These are phyloP conservation scores for Limnephilus lunatus DNA, from an alignment of 2,888 invertebrate species.

Conservation along the genomic window DNA sequence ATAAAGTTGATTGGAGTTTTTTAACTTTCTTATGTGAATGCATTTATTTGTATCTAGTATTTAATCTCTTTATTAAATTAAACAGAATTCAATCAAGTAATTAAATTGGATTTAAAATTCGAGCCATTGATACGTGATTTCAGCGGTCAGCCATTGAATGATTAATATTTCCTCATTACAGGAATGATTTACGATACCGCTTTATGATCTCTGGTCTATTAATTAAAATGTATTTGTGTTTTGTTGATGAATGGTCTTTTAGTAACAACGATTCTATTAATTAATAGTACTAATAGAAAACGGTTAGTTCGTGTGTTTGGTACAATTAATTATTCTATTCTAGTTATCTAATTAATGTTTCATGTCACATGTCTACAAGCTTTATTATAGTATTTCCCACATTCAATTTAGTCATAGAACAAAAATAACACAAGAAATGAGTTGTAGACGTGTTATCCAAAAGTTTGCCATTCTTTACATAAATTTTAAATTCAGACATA, in stretches of 20 bases:
- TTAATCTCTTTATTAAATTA: no score
- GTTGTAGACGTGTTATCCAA: no score
- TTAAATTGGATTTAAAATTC: background rate
- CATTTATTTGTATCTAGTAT: no score
- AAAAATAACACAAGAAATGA: no score
- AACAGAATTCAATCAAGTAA: background rate
- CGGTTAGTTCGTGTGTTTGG: background rate
- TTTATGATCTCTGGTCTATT: background rate
- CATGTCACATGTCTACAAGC: background rate
- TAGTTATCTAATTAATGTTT: background rate
- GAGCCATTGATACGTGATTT: background rate
- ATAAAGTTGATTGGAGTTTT: no score
- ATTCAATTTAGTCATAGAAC: no score
- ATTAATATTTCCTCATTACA: conserved; percentile 3
- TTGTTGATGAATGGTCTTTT: background rate
- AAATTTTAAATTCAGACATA: no score
- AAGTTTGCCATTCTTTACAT: no score
- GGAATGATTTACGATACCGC: background rate
- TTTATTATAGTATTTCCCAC: no score
- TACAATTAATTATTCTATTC: background rate
- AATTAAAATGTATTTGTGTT: background rate
- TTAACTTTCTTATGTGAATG: background rate
- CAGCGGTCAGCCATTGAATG: background rate
- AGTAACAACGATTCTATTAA: background rate
- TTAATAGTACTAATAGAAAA: background rate